These are phyloP conservation scores for Gonioctena quinquepunctata DNA, from an alignment of 1,140 invertebrate species.

Conservation along the genomic window DNA sequence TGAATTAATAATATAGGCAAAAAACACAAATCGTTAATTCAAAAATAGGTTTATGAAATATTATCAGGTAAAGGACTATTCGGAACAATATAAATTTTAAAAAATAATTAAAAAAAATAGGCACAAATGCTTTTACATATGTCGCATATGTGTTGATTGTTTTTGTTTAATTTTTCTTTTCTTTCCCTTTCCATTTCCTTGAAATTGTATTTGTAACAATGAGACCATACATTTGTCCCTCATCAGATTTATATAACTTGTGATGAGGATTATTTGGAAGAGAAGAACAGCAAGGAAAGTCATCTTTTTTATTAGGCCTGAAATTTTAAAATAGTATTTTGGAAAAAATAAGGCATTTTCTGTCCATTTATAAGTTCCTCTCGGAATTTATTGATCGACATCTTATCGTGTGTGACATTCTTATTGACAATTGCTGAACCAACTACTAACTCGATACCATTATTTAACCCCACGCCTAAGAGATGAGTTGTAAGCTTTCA, in stretches of 20 bases:
- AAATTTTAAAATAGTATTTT: background rate
- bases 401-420: conserved; percentile 25
- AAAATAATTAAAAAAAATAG: too few relatives aligned
- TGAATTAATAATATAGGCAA: too few relatives aligned
- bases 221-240: background rate
- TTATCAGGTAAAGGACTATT: too few relatives aligned
- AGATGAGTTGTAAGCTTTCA: conserved; percentile 31
- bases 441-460: conserved; percentile 22
- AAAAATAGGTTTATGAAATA: too few relatives aligned
- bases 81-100: too few relatives aligned
- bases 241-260: background rate
- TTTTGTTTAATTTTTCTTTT: too few relatives aligned
- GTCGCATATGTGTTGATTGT: too few relatives aligned
- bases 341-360: background rate
- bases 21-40: too few relatives aligned
- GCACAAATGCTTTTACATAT: too few relatives aligned
- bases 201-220: background rate
- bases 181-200: background rate
- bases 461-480: conserved; percentile 21
- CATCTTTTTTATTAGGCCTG: background rate
- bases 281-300: background rate
- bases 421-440: conserved; percentile 25
- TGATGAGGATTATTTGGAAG: background rate
- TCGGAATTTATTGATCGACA: background rate
- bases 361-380: background rate